A percentile compares a stretch with the other conserved stretches of the same genome.
Conservation (phyloP, 1,140 invertebrate genomes). For the Micrasema longulum region DNA sequence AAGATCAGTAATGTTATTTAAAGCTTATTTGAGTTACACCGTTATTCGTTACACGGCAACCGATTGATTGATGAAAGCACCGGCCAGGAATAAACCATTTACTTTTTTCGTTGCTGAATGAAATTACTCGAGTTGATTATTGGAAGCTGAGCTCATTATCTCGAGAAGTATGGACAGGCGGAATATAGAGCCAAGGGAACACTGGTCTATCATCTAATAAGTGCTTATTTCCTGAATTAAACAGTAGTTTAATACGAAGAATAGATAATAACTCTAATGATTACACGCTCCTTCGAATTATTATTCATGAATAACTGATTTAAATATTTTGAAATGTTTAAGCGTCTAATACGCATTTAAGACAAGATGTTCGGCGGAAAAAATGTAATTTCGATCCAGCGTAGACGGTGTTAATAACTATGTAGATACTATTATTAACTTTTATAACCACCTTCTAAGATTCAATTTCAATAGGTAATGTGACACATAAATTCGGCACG, state of each 20-base stretch:
- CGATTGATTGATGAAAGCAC: slow-evolving; percentile 53
- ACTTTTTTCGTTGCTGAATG: slow-evolving; percentile 47
- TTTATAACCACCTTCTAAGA: no score
- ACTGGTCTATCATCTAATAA: slow-evolving; percentile 41
- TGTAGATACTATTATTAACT: no score
- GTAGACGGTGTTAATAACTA: no score
- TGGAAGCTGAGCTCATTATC: slow-evolving; percentile 46
- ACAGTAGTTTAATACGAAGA: slow-evolving; percentile 43
- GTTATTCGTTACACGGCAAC: slow-evolving; percentile 47
- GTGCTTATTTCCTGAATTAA: slow-evolving; percentile 47
- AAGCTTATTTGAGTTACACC: slow-evolving; percentile 50
- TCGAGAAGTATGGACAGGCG: slow-evolving; percentile 17
- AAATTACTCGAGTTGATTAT: slow-evolving; percentile 47
- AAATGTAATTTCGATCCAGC: no score
- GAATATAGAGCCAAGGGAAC: slow-evolving; percentile 17
- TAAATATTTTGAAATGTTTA: background rate
- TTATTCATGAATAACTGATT: slow-evolving; percentile 21
- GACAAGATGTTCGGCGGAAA: no score
- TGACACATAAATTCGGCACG: no score
- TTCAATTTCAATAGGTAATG: no score
- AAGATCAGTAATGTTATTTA: slow-evolving; percentile 41
- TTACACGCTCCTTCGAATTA: slow-evolving; percentile 12
- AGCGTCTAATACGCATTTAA: no score
- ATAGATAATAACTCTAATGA: slow-evolving; percentile 28
- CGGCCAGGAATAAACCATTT: slow-evolving; percentile 44